A percentile compares a stretch with the other conserved stretches of the same genome.
phyloP scores from a whole-genome alignment of 2,113 vertebrate species.

The Planiliza haematocheilus region DNA sequence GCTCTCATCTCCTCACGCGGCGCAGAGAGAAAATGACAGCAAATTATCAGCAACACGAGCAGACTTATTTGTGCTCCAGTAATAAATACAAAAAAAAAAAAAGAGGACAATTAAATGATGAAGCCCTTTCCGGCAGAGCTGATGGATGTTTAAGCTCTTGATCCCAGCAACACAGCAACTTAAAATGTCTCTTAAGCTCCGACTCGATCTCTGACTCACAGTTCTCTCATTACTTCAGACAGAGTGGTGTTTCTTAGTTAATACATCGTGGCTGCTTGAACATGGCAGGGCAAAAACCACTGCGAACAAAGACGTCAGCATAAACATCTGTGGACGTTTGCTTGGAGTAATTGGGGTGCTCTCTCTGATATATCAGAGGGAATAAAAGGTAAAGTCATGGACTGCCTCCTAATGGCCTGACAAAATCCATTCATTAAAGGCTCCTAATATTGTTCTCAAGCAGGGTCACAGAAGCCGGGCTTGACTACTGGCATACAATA shows the following conservation, averaged over 20 bases:
- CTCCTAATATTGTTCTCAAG: conserved; percentile 17
- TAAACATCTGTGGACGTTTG: not conserved
- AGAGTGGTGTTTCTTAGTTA: no score
- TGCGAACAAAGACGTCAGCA: conserved; percentile 2
- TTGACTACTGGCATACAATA: not conserved
- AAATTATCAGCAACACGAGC: not conserved
- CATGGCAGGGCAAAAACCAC: not conserved
- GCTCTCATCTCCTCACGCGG: conserved; percentile 8
- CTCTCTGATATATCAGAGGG: conserved; percentile 18
- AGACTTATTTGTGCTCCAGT: conserved; percentile 12
- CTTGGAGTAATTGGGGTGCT: conserved; percentile 18
- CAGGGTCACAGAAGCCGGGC: not conserved
- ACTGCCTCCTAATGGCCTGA: conserved; percentile 11
- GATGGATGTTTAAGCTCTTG: conserved; percentile 52
- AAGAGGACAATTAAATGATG: not conserved
- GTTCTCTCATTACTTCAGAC: conserved; percentile 30
- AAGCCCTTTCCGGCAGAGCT: conserved; percentile 17
- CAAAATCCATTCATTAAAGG: conserved; percentile 11
- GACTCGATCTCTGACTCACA: conserved; percentile 9
- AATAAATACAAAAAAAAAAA: conserved; percentile 17
- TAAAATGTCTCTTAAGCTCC: conserved; percentile 14
- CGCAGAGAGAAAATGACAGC: conserved; percentile 2
- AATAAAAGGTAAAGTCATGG: conserved; percentile 17
- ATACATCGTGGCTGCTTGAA: conserved; percentile 11
- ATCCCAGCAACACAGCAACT: conserved; percentile 27